phyloP scores from a whole-genome alignment of 2,797 vertebrate species.

The Enteromius afrohamiltoni region DNA sequence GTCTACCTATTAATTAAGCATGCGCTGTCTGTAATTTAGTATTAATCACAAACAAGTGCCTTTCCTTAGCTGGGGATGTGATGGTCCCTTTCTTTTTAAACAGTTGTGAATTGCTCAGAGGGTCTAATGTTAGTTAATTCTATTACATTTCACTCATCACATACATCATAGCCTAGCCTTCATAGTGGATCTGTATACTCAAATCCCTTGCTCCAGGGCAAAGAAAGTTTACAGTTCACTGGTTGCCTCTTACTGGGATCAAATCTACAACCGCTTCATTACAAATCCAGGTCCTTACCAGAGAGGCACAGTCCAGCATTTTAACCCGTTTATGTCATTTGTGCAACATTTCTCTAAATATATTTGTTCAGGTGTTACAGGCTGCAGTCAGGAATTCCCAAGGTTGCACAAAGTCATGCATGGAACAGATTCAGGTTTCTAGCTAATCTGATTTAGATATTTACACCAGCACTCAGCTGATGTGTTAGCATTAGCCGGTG shows the following conservation, averaged over 20 bases:
- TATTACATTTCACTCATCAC: neutral
- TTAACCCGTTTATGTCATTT: neutral
- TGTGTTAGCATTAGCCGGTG: neutral
- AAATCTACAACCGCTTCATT: neutral
- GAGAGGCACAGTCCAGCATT: neutral
- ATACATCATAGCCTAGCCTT: neutral
- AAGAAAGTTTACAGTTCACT: neutral
- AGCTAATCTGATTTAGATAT: constrained; percentile 24
- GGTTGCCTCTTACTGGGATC: constrained; percentile 1
- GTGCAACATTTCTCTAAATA: neutral
- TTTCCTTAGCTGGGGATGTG: neutral
- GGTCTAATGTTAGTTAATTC: neutral
- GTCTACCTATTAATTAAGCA: constrained; percentile 12
- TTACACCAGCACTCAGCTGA: constrained; percentile 5
- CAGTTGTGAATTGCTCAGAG: neutral
- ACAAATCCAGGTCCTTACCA: neutral
- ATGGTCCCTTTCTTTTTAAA: neutral
- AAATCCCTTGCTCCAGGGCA: neutral
- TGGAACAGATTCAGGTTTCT: constrained; percentile 6
- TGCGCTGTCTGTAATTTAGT: neutral
- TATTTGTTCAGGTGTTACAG: neutral
- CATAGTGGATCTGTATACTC: neutral
- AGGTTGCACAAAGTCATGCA: constrained; percentile 10
- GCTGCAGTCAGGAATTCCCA: neutral
- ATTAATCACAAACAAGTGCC: neutral